phyloP scores from a whole-genome alignment of 2,113 vertebrate species.

The Gymnorhina tibicen region DNA sequence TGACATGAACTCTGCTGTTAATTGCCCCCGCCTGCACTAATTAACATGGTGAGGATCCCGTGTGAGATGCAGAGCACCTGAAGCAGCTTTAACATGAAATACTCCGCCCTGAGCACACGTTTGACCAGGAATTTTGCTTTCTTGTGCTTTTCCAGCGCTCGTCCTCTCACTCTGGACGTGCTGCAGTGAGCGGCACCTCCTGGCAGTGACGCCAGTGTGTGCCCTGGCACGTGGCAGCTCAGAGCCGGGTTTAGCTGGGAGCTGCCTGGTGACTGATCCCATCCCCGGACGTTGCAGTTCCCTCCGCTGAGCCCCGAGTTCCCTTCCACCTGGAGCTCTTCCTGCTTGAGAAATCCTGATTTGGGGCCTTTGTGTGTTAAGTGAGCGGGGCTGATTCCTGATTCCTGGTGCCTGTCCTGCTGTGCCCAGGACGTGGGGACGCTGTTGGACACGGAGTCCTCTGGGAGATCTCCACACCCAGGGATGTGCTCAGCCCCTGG shows the following conservation, averaged over 20 bases:
- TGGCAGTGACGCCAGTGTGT: accelerated
- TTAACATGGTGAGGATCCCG: not conserved
- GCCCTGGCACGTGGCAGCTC: not conserved
- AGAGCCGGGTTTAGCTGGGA: not conserved
- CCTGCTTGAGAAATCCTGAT: not conserved
- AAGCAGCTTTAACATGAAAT: not conserved
- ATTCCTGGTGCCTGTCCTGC: not conserved
- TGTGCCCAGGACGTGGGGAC: not conserved
- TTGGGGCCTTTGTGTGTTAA: not conserved
- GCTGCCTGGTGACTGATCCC: not conserved
- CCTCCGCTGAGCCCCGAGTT: accelerated
- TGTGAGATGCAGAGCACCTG: accelerated
- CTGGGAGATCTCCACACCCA: not conserved
- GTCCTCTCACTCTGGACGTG: not conserved
- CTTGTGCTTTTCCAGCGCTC: not conserved
- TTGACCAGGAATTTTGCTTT: not conserved
- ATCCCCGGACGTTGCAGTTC: not conserved
- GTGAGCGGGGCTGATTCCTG: not conserved
- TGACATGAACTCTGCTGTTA: accelerated
- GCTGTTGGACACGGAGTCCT: not conserved
- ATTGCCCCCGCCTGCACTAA: not conserved
- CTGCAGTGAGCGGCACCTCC: not conserved
- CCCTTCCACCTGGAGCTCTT: not conserved
- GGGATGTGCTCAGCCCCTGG: not conserved
- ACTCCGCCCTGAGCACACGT: accelerated